Conservation (phyloP, 2,113 vertebrate species). For the Gopherus flavomarginatus region DNA sequence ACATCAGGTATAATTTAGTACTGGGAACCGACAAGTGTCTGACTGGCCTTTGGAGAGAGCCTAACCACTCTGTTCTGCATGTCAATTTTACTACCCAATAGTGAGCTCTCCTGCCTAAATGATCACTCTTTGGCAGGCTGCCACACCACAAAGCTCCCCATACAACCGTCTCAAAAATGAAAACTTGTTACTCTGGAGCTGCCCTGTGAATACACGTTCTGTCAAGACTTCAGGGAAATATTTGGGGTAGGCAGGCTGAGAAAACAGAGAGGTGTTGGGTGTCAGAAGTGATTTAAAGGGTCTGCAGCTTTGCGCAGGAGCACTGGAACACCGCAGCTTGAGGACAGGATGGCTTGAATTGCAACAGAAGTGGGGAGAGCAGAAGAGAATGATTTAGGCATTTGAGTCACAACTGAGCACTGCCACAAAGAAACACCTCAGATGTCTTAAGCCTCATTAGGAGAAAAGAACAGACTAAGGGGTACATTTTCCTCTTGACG, state of each 20-base stretch:
- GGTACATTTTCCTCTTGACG: not conserved
- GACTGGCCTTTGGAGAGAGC: constrained; percentile 62
- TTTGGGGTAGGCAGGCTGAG: constrained; percentile 71
- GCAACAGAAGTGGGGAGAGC: not conserved
- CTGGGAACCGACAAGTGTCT: constrained; percentile 41
- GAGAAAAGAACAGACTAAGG: not conserved
- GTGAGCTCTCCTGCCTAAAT: constrained; percentile 63
- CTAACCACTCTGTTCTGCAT: constrained; percentile 57
- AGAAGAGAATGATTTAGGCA: not conserved
- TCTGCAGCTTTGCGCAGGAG: constrained; percentile 15
- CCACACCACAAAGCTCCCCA: constrained; percentile 78
- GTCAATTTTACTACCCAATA: constrained; percentile 72
- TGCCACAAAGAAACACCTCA: not conserved
- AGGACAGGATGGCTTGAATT: constrained; percentile 2
- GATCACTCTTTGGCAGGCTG: constrained; percentile 74
- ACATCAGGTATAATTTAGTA: constrained; percentile 75
- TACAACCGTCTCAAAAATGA: constrained; percentile 72
- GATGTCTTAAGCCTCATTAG: not conserved
- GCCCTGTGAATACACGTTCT: constrained; percentile 72
- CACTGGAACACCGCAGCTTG: constrained; percentile 36
- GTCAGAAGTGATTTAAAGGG: constrained; percentile 80
- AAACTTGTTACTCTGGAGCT: constrained; percentile 78
- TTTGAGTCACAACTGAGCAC: not conserved
- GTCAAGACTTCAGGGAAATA: constrained; percentile 76
- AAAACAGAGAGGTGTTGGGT: constrained; percentile 78